Percentiles rank a stretch among this genome's conserved stretches.
Evolutionary conservation across 2,113 vertebrate genomes (phyloP).

Genomic region (Saguinus imperator): DNA sequence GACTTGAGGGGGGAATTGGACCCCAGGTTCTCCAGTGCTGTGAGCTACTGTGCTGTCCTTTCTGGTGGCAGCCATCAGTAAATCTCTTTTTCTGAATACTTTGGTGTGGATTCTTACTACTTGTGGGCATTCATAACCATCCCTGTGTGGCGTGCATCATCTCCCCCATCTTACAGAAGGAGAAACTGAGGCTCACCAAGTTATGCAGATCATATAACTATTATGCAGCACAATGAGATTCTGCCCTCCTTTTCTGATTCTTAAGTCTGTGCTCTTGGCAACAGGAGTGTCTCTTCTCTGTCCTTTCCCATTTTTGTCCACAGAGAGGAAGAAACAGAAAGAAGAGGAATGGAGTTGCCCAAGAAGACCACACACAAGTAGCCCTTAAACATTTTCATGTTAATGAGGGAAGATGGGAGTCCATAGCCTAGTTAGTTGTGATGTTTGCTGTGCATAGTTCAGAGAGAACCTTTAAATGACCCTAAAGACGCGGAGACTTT

Average conservation of each 20-base stretch:
- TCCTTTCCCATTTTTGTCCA: not conserved
- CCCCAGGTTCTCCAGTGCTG: not conserved
- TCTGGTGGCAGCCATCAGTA: not conserved
- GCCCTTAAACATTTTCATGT: not conserved
- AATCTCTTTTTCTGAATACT: rapidly evolving
- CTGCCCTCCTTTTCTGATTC: too few species aligned
- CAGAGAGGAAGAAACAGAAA: not conserved
- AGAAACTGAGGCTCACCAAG: not conserved
- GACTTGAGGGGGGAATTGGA: too few species aligned
- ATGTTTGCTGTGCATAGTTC: not conserved
- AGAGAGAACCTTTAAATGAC: not conserved
- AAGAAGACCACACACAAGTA: rapidly evolving
- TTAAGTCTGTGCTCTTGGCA: not conserved
- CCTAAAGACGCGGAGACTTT: not conserved
- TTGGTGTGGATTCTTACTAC: too few species aligned
- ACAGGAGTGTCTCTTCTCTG: rapidly evolving
- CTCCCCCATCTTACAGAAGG: not conserved
- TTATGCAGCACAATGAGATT: not conserved
- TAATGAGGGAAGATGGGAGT: too few species aligned
- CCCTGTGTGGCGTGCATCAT: not conserved
- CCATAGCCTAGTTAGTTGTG: rapidly evolving
- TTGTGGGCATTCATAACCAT: not conserved
- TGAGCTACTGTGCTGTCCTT: too few species aligned
- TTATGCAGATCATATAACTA: not conserved
- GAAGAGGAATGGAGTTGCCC: not conserved